Evolutionary conservation across 2,113 vertebrate species (phyloP), one percentile per base, ranked within the genome.

Genomic region (Myocastor coypus): DNA sequence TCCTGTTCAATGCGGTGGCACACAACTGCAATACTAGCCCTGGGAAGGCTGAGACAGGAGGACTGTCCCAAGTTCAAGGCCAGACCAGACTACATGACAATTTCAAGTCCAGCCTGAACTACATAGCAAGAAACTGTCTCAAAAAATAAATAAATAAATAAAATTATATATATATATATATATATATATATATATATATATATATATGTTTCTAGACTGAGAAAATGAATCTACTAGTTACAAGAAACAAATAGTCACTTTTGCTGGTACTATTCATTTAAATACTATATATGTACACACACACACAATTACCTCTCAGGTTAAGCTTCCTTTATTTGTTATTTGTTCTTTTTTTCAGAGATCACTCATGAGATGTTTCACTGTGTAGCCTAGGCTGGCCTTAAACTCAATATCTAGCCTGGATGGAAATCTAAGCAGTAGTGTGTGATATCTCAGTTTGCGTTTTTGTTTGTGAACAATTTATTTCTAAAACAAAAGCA

Each of bases 241-340:
- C n/a, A 92, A 92, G 83, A 68, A 12, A 93, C 63, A 92, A 77
- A 88, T 80, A 0, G 69, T 37, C 46, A 89, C 92, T 87, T 64
- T 37, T 52, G 64, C 20, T 61, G 63, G 91, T 64, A 86, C 1
- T 89, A 19, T 83, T 92, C 40, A 91, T 63, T 90, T 94, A 91
- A 90, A 88, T 28, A 92, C 46, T 75, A 81, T 11, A 3, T 57
- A 93, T 57, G 83, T 81, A 93, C 24, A 86, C 61, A 91, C 52
- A 87, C 14, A 75, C 37, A 93, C 28, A 89, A 92, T 85, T 91
- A 52, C 32, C 63, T 84, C 52, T 94, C 52, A 68, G 68, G 46
- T 78, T 90, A 87, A 55, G 24, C 61, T 64, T 90, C 42, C 42
- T 78, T 78, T 46, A 13, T 50, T 46, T 26, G 26, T 42, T 78